Conservation (phyloP, 1,140 invertebrate species). For the Thrips palmi region DNA sequence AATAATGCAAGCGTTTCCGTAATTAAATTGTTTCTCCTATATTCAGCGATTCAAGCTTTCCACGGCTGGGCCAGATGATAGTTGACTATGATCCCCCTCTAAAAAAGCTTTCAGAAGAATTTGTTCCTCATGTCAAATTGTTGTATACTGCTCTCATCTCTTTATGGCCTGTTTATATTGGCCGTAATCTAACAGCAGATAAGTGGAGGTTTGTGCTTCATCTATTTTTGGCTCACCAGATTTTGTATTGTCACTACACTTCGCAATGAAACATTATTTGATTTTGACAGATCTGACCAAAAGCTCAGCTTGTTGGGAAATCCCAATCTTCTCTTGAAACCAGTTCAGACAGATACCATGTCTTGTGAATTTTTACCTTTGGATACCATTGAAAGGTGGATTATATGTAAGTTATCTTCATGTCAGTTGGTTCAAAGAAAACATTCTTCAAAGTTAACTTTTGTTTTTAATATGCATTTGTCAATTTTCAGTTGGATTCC, state of each 20-base stretch:
- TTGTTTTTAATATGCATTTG: background rate
- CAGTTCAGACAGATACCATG: constrained; percentile 87
- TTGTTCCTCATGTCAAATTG: constrained; percentile 83
- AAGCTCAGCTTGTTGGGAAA: constrained; percentile 87
- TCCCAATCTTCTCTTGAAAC: constrained; percentile 77
- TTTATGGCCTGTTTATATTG: constrained; percentile 67
- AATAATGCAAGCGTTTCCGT: background rate
- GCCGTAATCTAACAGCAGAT: constrained; percentile 82
- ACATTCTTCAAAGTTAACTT: too few species aligned
- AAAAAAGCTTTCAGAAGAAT: constrained; percentile 93
- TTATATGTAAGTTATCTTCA: constrained; percentile 72
- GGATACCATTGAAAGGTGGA: constrained; percentile 90
- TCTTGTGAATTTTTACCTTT: constrained; percentile 94
- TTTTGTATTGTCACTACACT: background rate
- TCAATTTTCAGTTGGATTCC: constrained; percentile 52
- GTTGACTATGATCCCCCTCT: constrained; percentile 93
- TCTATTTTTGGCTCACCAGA: background rate
- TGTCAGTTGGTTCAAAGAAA: background rate
- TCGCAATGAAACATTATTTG: background rate
- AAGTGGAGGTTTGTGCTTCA: constrained; percentile 49
- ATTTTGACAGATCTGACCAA: constrained; percentile 47
- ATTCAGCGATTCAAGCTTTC: constrained; percentile 73
- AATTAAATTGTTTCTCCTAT: constrained; percentile 9
- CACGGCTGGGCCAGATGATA: constrained; percentile 88
- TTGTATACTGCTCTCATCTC: constrained; percentile 73